These are phyloP conservation scores for Lathronympha strigana DNA, from an alignment of 2,888 invertebrate species.

Conservation along the genomic window DNA sequence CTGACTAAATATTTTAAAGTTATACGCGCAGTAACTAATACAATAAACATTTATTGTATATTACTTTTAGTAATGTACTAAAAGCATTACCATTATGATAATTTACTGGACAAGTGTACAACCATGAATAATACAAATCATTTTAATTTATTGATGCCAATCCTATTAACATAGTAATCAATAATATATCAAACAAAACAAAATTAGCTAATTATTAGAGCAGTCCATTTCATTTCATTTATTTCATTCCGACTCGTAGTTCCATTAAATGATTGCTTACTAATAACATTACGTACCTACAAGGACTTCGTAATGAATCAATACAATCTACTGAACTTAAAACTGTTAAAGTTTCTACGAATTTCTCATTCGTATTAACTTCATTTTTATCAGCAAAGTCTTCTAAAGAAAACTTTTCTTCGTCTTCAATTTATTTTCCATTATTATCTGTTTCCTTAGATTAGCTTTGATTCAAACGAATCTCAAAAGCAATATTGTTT, in stretches of 20 bases:
- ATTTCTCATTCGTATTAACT: neutral
- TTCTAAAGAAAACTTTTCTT: neutral
- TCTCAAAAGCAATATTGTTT: neutral
- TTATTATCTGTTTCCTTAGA: neutral
- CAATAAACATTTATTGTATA: neutral
- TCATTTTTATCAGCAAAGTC: constrained; percentile 5
- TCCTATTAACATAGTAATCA: constrained; percentile 32
- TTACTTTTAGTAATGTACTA: neutral
- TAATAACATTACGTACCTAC: constrained; percentile 31
- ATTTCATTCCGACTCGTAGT: constrained; percentile 8
- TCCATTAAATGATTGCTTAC: constrained; percentile 36
- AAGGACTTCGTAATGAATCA: constrained; percentile 9
- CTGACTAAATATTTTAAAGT: no score
- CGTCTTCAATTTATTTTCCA: neutral
- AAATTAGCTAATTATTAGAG: constrained; percentile 38
- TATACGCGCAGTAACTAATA: no score
- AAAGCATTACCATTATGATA: neutral
- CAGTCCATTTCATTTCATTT: no score
- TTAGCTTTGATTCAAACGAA: neutral
- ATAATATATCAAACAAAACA: constrained; percentile 34
- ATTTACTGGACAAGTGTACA: neutral
- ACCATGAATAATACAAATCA: constrained; percentile 25
- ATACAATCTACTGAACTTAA: constrained; percentile 7
- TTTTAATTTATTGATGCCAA: constrained; percentile 28
- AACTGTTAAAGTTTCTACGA: constrained; percentile 6